Evolutionary conservation across 2,888 invertebrate genomes (phyloP), one percentile per base, ranked within the genome.

Genomic region (Xestia c-nigrum): DNA sequence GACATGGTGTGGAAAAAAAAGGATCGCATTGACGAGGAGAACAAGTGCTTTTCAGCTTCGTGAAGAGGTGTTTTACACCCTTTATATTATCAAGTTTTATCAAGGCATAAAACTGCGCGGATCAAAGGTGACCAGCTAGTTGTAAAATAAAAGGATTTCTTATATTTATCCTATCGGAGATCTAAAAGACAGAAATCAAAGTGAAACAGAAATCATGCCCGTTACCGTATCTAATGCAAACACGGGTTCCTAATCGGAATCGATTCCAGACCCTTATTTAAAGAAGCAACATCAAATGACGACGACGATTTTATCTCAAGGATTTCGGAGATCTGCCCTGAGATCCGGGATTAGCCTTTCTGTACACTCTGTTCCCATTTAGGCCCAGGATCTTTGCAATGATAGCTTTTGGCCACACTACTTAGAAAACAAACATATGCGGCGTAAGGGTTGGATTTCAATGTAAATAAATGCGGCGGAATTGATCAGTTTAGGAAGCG

Each of bases 301-400:
- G 69, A 59, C 40, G 69, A 43, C 24, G 68, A 70, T 80, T 74
- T 84, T 70, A 74, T 80, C 80, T 84, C 40, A 59, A 59, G 38
- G 55, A 71, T 71, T 67, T 57, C 31, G 24, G 57, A 50, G 52
- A 72, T 74, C 38, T 57, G 52, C 21, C 63, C 55, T 24, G 40
- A 57, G 72, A 64, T 84, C 80, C 40, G 40, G 70, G 80, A 80
- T 82, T 59, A 82, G 43, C 74, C 40, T 64, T 73, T 64, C 31
- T 66, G 80, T 70, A 79, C 65, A 70, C 63, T 69, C 38, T 63
- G 61, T 47, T 43, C 12, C 46, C 19, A 43, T 69, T 73, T 64
- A n/a, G 55, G 24, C 40, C 16, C 52, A 43, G 65, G n/a, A 43
- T 65, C 50, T 68, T 43, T 19, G 43, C 63, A 71, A 77, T n/a